Evolutionary conservation across 2,888 invertebrate species (phyloP).

Genomic region (Rosalia funebris): DNA sequence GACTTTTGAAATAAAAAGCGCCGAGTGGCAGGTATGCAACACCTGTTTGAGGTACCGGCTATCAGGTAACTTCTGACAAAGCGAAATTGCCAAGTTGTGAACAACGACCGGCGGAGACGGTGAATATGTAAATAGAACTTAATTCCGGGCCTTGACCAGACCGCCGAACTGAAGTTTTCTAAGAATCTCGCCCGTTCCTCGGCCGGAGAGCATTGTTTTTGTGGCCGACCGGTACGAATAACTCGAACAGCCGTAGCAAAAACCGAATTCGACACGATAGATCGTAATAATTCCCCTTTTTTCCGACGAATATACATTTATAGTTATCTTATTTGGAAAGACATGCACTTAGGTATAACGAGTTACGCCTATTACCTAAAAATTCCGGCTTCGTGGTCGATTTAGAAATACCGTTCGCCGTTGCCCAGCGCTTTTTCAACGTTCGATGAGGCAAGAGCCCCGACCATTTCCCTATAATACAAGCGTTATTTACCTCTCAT

Average conservation of each 20-base stretch:
- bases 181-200: not conserved
- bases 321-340: not conserved
- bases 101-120: not conserved
- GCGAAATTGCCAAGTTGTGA: constrained; percentile 26
- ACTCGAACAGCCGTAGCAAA: not conserved
- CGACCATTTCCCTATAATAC: no score
- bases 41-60: not conserved
- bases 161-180: not conserved
- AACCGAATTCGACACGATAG: not conserved
- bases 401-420: constrained; percentile 3
- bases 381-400: not conserved
- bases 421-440: not conserved
- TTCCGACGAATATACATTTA: not conserved
- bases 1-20: not conserved
- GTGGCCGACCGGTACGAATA: not conserved
- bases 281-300: not conserved
- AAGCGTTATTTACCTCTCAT: constrained; percentile 14
- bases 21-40: not conserved
- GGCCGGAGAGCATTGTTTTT: not conserved
- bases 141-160: not conserved
- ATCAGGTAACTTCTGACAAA: constrained; percentile 37
- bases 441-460: not conserved
- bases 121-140: constrained; percentile 9
- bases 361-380: constrained; percentile 15
- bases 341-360: not conserved